These are phyloP conservation scores for Hippocampus barbouri DNA, from an alignment of 2,113 vertebrate genomes.

Conservation along the genomic window DNA sequence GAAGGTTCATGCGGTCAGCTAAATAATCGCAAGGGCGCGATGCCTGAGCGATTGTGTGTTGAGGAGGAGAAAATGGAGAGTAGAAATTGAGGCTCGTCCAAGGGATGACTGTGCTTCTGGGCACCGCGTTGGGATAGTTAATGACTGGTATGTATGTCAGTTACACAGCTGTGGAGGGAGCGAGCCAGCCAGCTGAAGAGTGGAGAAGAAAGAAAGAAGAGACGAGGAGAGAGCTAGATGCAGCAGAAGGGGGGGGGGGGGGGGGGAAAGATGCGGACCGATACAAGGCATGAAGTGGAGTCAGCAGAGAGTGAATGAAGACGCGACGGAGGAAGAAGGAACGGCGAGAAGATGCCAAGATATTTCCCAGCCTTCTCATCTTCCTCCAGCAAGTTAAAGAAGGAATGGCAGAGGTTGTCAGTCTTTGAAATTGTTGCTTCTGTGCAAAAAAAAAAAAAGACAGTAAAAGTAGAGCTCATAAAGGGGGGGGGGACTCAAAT, in stretches of 20 bases:
- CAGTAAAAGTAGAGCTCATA: conserved; percentile 14
- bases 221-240: neutral
- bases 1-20: neutral
- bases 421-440: conserved; percentile 54
- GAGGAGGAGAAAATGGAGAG: conserved; percentile 12
- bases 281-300: conserved; percentile 40
- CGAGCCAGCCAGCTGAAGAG: conserved; percentile 56
- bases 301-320: conserved; percentile 24
- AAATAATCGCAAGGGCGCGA: neutral
- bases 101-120: conserved; percentile 58
- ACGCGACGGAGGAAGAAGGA: conserved; percentile 32
- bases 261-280: conserved; percentile 25
- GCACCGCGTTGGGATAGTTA: conserved; percentile 59
- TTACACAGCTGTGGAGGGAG: conserved; percentile 56
- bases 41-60: conserved; percentile 2
- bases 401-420: conserved; percentile 47
- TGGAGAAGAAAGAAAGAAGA: conserved; percentile 27
- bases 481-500: conserved; percentile 19
- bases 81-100: conserved; percentile 41
- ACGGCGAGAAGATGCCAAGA: conserved; percentile 61
- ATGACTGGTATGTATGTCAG: conserved; percentile 65
- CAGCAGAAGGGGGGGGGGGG: neutral
- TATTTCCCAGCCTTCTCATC: conserved; percentile 62
- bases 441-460: conserved; percentile 47
- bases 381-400: conserved; percentile 42